A percentile compares a stretch with the other conserved stretches of the same genome.
Conservation (phyloP, 2,797 vertebrate genomes). For the Triplophysa yarkandensis region DNA sequence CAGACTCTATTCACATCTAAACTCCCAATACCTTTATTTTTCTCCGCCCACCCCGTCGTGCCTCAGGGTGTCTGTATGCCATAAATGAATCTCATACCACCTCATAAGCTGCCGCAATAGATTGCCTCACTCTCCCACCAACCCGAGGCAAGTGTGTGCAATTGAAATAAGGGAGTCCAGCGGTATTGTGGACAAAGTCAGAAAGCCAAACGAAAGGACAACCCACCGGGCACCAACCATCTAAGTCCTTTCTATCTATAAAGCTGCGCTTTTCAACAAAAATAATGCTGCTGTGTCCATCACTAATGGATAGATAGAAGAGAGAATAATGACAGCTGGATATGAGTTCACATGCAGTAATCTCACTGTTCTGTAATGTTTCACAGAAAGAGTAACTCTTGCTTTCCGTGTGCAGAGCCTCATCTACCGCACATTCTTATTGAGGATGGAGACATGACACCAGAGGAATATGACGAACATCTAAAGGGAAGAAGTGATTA, state of each 20-base stretch:
- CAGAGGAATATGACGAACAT: slow-evolving; percentile 86
- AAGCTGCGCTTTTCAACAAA: slow-evolving; percentile 2
- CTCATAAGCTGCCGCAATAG: slow-evolving; percentile 58
- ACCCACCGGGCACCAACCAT: background rate
- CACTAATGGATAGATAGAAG: background rate
- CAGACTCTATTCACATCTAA: background rate
- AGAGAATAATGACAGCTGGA: background rate
- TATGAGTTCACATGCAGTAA: background rate
- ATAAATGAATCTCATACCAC: slow-evolving; percentile 50
- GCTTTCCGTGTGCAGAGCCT: slow-evolving; percentile 79
- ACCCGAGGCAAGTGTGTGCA: slow-evolving; percentile 51
- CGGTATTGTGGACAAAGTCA: background rate
- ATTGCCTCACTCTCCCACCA: slow-evolving; percentile 61
- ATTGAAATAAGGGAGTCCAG: slow-evolving; percentile 46
- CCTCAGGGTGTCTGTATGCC: slow-evolving; percentile 59
- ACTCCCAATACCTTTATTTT: slow-evolving; percentile 7
- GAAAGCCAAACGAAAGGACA: background rate
- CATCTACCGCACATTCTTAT: slow-evolving; percentile 88
- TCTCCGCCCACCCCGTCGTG: slow-evolving; percentile 31
- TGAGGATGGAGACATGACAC: slow-evolving; percentile 91
- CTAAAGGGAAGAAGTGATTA: slow-evolving; percentile 86
- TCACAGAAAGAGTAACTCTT: slow-evolving; percentile 30
- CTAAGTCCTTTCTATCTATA: background rate
- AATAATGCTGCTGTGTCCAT: background rate
- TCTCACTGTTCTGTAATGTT: slow-evolving; percentile 6